These are phyloP conservation scores for Agrotis clavis DNA, from an alignment of 2,888 invertebrate genomes.

Conservation along the genomic window DNA sequence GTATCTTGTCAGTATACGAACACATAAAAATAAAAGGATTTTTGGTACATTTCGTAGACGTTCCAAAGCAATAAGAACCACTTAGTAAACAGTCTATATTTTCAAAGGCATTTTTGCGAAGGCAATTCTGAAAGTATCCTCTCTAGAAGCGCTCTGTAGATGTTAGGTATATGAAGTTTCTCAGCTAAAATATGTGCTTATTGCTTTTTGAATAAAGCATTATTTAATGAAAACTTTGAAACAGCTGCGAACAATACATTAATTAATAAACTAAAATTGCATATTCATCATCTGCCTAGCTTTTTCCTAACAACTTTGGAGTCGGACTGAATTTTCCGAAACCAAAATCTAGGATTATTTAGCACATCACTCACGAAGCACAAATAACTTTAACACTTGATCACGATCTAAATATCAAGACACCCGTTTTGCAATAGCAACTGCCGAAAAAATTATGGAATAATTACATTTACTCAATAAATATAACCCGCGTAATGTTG, in stretches of 20 bases:
- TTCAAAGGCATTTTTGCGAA: background rate
- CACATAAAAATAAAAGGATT: slow-evolving; percentile 12
- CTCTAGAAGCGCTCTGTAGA: background rate
- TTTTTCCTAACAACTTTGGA: background rate
- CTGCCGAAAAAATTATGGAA: background rate
- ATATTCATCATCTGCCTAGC: slow-evolving; percentile 1
- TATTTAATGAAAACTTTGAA: slow-evolving; percentile 6
- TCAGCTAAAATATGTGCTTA: slow-evolving; percentile 1
- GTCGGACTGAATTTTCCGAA: too few species aligned
- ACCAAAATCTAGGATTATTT: too few species aligned
- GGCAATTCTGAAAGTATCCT: background rate
- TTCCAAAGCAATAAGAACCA: background rate
- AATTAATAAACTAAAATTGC: slow-evolving; percentile 6
- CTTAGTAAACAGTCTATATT: background rate
- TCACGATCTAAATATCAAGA: background rate
- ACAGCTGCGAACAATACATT: slow-evolving; percentile 15
- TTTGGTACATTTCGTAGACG: background rate
- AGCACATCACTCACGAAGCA: too few species aligned
- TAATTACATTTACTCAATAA: too few species aligned
- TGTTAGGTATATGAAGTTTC: slow-evolving; percentile 16
- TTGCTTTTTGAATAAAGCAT: slow-evolving; percentile 5
- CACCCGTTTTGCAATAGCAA: background rate
- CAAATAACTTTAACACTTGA: background rate
- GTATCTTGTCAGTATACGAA: slow-evolving; percentile 11
- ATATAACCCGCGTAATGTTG: too few species aligned